phyloP scores from a whole-genome alignment of 2,113 vertebrate genomes.

The Toxotes chatareus region DNA sequence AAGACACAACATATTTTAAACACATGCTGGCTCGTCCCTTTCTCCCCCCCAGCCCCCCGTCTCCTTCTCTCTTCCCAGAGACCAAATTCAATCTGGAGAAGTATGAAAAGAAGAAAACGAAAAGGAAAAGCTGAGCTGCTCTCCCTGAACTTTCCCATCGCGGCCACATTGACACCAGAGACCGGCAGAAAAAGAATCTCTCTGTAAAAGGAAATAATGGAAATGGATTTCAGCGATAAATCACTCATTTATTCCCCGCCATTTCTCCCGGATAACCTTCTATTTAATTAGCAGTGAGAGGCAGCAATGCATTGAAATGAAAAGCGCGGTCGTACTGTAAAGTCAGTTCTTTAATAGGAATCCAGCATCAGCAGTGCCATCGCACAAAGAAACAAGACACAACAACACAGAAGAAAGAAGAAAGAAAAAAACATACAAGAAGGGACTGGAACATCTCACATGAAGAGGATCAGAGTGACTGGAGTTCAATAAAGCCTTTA shows the following conservation, averaged over 20 bases:
- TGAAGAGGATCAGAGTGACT: constrained; percentile 26
- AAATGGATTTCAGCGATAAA: constrained; percentile 11
- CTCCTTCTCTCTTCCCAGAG: constrained; percentile 35
- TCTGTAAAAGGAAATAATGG: not conserved
- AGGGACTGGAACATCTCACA: constrained; percentile 35
- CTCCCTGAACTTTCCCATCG: constrained; percentile 9
- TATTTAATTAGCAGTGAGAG: constrained; percentile 3
- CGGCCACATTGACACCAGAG: constrained; percentile 4
- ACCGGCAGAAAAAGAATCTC: not conserved
- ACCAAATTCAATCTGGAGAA: constrained; percentile 53
- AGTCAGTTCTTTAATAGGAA: constrained; percentile 81
- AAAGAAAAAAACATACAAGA: constrained; percentile 25
- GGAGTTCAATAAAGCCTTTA: constrained; percentile 23
- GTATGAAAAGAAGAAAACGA: constrained; percentile 24
- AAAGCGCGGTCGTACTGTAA: constrained; percentile 63
- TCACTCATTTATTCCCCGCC: not conserved
- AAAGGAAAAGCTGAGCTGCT: not conserved
- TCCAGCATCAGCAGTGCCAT: constrained; percentile 79
- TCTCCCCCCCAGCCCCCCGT: not conserved
- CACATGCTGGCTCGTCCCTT: constrained; percentile 78
- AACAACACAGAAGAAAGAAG: constrained; percentile 50
- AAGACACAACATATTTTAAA: constrained; percentile 76
- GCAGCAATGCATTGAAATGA: constrained; percentile 22
- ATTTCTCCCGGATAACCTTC: not conserved
- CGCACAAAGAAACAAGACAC: constrained; percentile 61